Evolutionary conservation across 1,140 invertebrate genomes (phyloP).

Genomic region (Brevipalpus yothersi): DNA sequence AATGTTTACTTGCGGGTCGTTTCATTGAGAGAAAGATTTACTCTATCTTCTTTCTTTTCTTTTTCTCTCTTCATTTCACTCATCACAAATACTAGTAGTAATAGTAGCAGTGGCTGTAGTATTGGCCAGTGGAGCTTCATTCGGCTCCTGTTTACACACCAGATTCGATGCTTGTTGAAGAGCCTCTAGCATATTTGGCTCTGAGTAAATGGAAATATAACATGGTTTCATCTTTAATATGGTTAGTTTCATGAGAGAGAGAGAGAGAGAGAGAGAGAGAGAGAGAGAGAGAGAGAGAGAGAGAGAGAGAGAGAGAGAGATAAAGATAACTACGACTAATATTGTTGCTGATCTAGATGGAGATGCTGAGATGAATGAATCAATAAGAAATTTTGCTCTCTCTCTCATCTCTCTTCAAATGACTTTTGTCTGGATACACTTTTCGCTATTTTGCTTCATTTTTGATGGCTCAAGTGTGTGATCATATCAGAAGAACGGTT

Average conservation of each 20-base stretch:
- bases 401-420: neutral
- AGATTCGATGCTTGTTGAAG: too few relatives aligned
- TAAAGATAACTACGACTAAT: neutral
- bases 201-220: too few relatives aligned
- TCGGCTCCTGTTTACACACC: too few relatives aligned
- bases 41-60: too few relatives aligned
- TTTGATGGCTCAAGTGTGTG: neutral
- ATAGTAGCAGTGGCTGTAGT: too few relatives aligned
- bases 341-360: neutral
- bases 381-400: neutral
- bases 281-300: neutral
- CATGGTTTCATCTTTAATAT: too few relatives aligned
- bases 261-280: neutral
- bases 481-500: conserved; percentile 3
- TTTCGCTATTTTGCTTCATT: neutral
- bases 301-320: neutral
- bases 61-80: too few relatives aligned
- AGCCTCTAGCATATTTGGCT: too few relatives aligned
- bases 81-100: too few relatives aligned
- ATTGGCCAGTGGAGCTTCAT: too few relatives aligned
- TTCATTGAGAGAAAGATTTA: too few relatives aligned
- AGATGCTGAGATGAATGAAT: neutral
- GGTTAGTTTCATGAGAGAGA: neutral
- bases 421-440: neutral
- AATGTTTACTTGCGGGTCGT: too few relatives aligned